Base-by-base conservation (phyloP, 64 coral and sea anemone genomes). In the Pocillopora damicornis region DNA sequence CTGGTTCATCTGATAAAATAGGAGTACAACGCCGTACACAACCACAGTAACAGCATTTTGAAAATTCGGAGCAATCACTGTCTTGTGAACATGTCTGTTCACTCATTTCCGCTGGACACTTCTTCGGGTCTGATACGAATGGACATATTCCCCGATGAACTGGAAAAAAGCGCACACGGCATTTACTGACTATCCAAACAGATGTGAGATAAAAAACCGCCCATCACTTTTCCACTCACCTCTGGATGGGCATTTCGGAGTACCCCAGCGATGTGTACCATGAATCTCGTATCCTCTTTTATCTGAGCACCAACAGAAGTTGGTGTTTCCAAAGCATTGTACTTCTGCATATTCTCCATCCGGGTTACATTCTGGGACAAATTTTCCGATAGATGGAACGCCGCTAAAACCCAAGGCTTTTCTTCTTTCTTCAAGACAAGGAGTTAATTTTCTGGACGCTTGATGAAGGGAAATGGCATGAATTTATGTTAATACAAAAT, bases 301-400 rank as follows among this genome's bases (percentile, higher is more conserved):
- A 57, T 92, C 83, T 25, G 86, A 84, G 56, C 90, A 92, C 90
- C 90, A 92, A 15, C 63, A 76, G 37, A 87, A 92, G 75, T 64
- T 86, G 4, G 63, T 58, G 72, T 76, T 76, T 34, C 86, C 38
- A 76, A 83, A 82, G 78, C 90, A 92, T 64, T 92, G 90, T 12
- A 92, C 68, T 12, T 84, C 30, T 30, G 69, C 76, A 30, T 79
- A 92, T 6, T 65, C 42, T 9, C 90, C 90, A 30, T 57, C 51
- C 35, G 82, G 36, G 12, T 87, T 87, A 61, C 90, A 92, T 61
- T 92, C 90, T 8, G 90, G 83, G 62, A 87, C 75, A 80, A 92
- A 92, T 35, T 69, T 63, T 15, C 90, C 90, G 42, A 92, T 75
- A 56, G 86, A 84, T 77, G 90, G 83, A 10, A 78, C 75, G 11